Evolutionary conservation across 2,797 vertebrate species (phyloP), one percentile per base, ranked within the genome.

Genomic region (Anniella stebbinsi): DNA sequence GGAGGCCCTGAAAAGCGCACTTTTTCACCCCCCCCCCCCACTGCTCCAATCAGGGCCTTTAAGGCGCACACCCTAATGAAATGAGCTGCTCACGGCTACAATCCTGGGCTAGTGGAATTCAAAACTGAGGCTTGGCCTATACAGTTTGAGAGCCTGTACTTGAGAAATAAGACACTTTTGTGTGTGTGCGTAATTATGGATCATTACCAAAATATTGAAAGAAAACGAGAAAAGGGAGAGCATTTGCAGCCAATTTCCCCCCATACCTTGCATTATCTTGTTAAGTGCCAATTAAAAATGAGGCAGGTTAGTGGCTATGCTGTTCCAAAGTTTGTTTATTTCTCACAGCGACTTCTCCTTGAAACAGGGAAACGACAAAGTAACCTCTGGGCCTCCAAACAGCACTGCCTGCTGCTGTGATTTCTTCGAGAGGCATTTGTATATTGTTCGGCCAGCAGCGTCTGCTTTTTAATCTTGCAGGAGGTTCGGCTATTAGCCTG

Each of bases 281-380:
- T 72, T 48, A 76, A 86, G 60, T 80, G 25, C 36, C 78, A 73
- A 70, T 86, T 82, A 87, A 93, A 73, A 87, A 93, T 89, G 86
- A 93, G 93, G 80, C 69, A 75, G 80, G 91, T 94, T 92, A 90
- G 28, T 75, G 2, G 33, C 89, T 69, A 89, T 0, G 54, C 77
- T 7, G 82, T 67, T 93, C 80, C 78, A 23, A 93, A 88, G 82
- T 95, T 95, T 92, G 94, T 95, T 96, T 94, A 93, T 93, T 93
- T 86, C 91, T 81, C 86, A 36, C 91, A 93, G 93, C 57, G 92
- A 84, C 91, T 91, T 95, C 93, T 94, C 91, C 92, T 93, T 94
- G 93, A 70, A 92, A 69, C 18, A 89, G 85, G 87, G 88, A 86
- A 51, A 93, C 91, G 91, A 92, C 93, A 92, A 76, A 45, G 84